A percentile compares a stretch with the other conserved stretches of the same genome.
Conservation (phyloP, 1,140 invertebrate species). For the Callitettix versicolor region DNA sequence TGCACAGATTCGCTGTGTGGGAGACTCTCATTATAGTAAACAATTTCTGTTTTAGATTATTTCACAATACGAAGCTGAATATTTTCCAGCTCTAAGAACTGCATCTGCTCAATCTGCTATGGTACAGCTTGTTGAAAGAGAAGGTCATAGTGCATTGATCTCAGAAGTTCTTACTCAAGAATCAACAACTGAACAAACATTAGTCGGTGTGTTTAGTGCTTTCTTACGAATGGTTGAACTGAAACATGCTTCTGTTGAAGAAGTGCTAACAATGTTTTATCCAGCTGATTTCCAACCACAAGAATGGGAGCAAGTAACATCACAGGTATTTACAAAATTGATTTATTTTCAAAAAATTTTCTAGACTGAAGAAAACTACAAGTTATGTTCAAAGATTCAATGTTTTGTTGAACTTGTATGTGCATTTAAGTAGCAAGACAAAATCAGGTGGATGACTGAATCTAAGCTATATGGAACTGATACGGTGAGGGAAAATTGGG, state of each 20-base stretch:
- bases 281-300: conserved; percentile 70
- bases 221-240: conserved; percentile 75
- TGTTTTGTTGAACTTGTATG: too few species aligned
- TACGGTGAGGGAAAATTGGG: too few species aligned
- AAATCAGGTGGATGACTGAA: too few species aligned
- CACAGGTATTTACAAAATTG: conserved; percentile 51
- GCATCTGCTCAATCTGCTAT: conserved; percentile 70
- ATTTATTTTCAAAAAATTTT: too few species aligned
- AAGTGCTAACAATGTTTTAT: conserved; percentile 66
- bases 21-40: not conserved
- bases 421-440: too few species aligned
- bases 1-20: too few species aligned
- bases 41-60: conserved; percentile 20
- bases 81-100: conserved; percentile 62
- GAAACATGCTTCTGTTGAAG: conserved; percentile 66
- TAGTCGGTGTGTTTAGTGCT: conserved; percentile 67
- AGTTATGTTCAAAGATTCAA: too few species aligned
- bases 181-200: conserved; percentile 55
- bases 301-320: conserved; percentile 55
- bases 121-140: conserved; percentile 67
- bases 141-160: conserved; percentile 65
- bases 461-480: too few species aligned
- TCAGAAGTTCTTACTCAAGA: conserved; percentile 70
- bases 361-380: too few species aligned
- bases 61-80: conserved; percentile 52